Conservation (phyloP, 2,797 vertebrate genomes). For the Rhincodon typus region DNA sequence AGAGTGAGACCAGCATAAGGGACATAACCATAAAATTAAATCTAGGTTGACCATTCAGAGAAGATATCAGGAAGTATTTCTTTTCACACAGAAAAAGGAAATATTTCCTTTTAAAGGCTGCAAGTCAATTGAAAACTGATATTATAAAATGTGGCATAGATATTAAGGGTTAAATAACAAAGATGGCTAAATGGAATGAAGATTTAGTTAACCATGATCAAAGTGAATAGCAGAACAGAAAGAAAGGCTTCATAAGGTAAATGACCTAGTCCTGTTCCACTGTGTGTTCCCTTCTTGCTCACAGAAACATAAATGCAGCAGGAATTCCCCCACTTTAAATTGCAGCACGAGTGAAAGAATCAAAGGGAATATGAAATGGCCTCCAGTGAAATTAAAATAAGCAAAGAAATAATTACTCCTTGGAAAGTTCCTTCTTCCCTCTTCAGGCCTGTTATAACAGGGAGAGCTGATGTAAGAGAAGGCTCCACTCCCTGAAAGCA, state of each 20-base stretch:
- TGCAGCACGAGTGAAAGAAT: not conserved
- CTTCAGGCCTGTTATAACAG: not conserved
- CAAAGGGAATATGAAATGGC: not conserved
- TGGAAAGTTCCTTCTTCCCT: not conserved
- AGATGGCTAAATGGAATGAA: not conserved
- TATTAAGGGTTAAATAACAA: not conserved
- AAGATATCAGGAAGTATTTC: not conserved
- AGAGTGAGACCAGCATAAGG: not conserved
- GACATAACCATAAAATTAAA: not conserved
- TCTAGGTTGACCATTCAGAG: not conserved
- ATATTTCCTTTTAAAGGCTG: not conserved
- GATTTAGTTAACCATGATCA: not conserved
- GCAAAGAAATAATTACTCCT: constrained; percentile 19
- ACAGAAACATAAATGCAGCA: not conserved
- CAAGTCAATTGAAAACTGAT: not conserved
- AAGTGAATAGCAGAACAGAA: not conserved
- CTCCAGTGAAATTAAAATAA: constrained; percentile 13
- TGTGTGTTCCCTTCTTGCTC: not conserved
- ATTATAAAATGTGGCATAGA: not conserved
- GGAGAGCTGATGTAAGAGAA: not conserved
- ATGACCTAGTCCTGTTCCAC: not conserved
- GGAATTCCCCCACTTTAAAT: not conserved
- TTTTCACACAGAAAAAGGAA: not conserved
- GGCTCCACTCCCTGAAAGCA: constrained; percentile 3
- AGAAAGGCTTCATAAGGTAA: not conserved